Base-by-base conservation (phyloP, 2,888 invertebrate genomes). In the Pantelozetes paolii region DNA sequence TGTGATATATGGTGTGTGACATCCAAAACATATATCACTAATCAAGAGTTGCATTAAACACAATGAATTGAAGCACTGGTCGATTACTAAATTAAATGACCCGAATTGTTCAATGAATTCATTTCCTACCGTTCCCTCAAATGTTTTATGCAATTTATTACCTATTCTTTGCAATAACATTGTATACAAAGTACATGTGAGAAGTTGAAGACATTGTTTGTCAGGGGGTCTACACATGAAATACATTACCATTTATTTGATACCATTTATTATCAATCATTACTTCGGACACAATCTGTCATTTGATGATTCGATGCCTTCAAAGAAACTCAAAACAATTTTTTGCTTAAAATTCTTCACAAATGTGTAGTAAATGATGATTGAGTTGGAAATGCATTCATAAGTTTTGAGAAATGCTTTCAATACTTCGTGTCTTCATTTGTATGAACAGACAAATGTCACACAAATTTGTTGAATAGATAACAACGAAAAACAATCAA, bases 331-430 rank as follows among this genome's bases (percentile, higher is more conserved):
- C 54, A 6, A 20, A 15, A 18, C 36, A 40, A 28, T 36, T 36
- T 30, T 32, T n/a, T n/a, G n/a, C n/a, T n/a, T n/a, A 15, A 20
- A 20, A 20, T 62, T 28, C 30, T 28, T 30, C 6, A 18, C n/a
- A 20, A 36, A 9, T 28, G 30, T 57, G 28, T 57, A 57, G 15
- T 30, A 57, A 57, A 57, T 64, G 64, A 64, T 64, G 36, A 64
- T 64, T 40, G 40, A 40, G 23, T 64, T 64, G 64, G n/a, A 36
- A 62, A 62, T 23, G 11, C 62, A 62, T 64, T 64, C 36, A 64
- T n/a, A 18, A 8, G 13, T 36, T 26, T 59, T 5, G 18, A 64
- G 64, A 64, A 64, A 40, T 64, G 64, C 30, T 64, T 64, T 40
- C 36, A 36, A 36, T 5, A 36, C 5, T 36, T 8, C 9, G 9